Evolutionary conservation across 2,113 vertebrate species (phyloP).

Genomic region (Polyodon spathula): DNA sequence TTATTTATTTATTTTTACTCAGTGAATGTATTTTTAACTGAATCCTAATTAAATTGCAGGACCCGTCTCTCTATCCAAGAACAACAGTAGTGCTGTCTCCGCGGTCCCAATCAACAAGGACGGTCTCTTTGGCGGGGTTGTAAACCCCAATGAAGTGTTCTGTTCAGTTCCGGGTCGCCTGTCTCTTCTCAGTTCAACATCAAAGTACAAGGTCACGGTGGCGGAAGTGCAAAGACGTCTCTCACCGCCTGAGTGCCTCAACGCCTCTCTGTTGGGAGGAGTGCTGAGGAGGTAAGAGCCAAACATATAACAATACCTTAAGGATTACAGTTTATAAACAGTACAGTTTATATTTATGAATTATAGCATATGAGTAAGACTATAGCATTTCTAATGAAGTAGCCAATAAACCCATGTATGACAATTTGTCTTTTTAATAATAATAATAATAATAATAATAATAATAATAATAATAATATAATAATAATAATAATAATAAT

Average conservation of each 20-base stretch:
- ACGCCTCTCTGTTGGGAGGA: conserved; percentile 92
- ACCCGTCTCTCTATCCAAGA: conserved; percentile 96
- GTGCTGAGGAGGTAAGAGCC: conserved; percentile 85
- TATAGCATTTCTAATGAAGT: too few species aligned
- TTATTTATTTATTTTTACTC: background rate
- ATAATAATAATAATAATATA: too few species aligned
- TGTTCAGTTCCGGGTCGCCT: conserved; percentile 97
- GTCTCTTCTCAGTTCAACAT: conserved; percentile 97
- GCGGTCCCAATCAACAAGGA: conserved; percentile 96
- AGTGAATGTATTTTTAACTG: conserved; percentile 9
- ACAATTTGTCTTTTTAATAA: too few species aligned
- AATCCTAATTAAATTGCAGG: conserved; percentile 53
- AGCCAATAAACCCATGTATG: too few species aligned
- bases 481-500: too few species aligned
- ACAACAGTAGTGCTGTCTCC: conserved; percentile 82
- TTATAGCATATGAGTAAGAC: too few species aligned
- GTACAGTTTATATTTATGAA: too few species aligned
- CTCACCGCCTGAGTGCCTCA: conserved; percentile 95
- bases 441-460: too few species aligned
- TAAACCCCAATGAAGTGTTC: conserved; percentile 98
- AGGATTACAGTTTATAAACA: too few species aligned
- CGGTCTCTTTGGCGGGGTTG: conserved; percentile 91
- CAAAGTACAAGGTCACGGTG: conserved; percentile 99
- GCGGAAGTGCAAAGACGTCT: conserved; percentile 97
- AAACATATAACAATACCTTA: conserved; percentile 2